Base-by-base conservation (phyloP, 2,888 invertebrate genomes). In the Tenthredo amoena region DNA sequence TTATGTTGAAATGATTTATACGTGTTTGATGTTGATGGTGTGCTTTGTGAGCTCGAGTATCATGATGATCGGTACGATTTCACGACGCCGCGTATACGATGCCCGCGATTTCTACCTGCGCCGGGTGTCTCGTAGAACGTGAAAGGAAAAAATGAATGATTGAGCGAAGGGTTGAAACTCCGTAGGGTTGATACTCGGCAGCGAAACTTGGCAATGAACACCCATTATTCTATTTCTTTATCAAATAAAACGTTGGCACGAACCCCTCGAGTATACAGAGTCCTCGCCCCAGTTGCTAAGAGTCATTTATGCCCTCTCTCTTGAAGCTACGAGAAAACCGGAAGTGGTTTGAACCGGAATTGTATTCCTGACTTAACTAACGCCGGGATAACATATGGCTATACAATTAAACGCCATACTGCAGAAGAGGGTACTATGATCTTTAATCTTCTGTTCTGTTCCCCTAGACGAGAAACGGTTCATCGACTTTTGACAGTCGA, bases 331-430 rank as follows among this genome's bases (percentile, higher is more conserved):
- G 72, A 37, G 40, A 72, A 40, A 72, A n/a, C 72, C n/a, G 40
- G 40, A 72, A 37, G 40, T n/a, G 40, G n/a, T 37, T n/a, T 31
- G n/a, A 72, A 72, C 72, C 72, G 72, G 72, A 72, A 72, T 72
- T 21, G 26, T 72, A 72, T 37, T 40, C 40, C 72, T 12, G 21
- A 40, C 37, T n/a, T 2, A 40, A 37, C n/a, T 72, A 37, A 34
- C n/a, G 3, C 40, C 72, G 37, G 4, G 1, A 34, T 21, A 7
- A 72, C 72, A 72, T 37, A 72, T 72, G 72, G 72, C 72, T n/a
- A n/a, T 4, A 72, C 37, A 40, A 72, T n/a, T 10, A 40, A 37
- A 37, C 34, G 18, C n/a, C 10, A n/a, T 31, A 34, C 71, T 18
- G 62, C 7, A 62, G 21, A n/a, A 1, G 21, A 21, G 9, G 10